phyloP scores from a whole-genome alignment of 2,113 vertebrate genomes.

The Calonectris borealis region DNA sequence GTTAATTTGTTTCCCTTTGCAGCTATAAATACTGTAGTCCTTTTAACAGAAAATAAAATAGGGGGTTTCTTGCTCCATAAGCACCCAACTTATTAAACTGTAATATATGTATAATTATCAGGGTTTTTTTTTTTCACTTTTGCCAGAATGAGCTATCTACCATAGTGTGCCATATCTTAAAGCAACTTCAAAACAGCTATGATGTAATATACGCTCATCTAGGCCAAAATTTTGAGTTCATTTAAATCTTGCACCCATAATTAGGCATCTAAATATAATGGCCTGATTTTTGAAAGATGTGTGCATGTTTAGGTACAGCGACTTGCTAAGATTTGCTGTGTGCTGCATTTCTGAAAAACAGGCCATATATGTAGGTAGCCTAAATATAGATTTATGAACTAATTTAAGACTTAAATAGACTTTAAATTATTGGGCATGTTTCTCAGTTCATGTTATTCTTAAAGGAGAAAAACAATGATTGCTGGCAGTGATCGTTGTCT shows the following conservation, averaged over 20 bases:
- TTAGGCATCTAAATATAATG: slow-evolving; percentile 44
- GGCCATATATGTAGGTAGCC: slow-evolving; percentile 34
- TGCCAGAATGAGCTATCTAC: not conserved
- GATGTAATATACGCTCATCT: not conserved
- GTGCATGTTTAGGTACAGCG: not conserved
- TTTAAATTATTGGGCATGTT: not conserved
- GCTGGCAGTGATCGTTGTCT: not conserved
- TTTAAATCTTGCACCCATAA: not conserved
- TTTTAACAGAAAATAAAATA: not conserved
- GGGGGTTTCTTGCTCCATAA: not conserved
- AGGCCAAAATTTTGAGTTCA: not conserved
- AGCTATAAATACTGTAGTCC: not conserved
- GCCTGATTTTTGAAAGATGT: slow-evolving; percentile 6
- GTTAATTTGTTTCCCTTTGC: slow-evolving; percentile 19
- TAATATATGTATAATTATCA: not conserved
- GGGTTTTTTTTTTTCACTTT: not conserved
- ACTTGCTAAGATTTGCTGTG: not conserved
- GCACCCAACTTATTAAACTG: not conserved
- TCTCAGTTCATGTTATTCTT: not conserved
- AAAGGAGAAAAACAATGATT: not conserved
- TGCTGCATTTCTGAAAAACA: slow-evolving; percentile 49
- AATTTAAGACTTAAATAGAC: slow-evolving; percentile 7
- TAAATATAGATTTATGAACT: slow-evolving; percentile 35
- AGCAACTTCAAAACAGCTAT: not conserved
- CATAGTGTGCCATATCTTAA: not conserved